Evolutionary conservation across 2,113 vertebrate species (phyloP), one percentile per base, ranked within the genome.

Genomic region (Rhea americana): DNA sequence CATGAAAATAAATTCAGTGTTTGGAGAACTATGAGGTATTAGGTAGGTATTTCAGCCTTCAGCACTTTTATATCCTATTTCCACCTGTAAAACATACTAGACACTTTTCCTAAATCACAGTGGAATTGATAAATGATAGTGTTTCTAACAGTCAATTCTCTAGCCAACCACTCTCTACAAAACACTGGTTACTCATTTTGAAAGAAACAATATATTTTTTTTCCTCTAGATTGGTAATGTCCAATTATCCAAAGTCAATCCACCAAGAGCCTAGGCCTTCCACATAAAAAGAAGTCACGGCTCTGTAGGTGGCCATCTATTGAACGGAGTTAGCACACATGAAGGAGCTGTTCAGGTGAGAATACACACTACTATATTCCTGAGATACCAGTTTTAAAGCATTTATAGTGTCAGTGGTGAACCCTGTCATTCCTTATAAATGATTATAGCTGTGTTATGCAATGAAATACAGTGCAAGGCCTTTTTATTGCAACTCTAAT

Each of bases 401-500:
- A 86, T 83, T 83, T 83, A 80, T 13, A 76, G 71, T 8, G 7
- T 50, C 88, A 94, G 0, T 35, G 39, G 77, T 85, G 82, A 96
- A 79, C 16, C 3, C 28, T 55, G 45, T 65, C 85, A 65, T 35
- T 82, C 66, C 74, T 48, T 59, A 85, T 55, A 82, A 94, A 87
- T 58, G 84, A 78, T 76, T 89, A 62, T 15, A 14, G 1, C 24
- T 1, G 1, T 43, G 18, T 50, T 79, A 86, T 9, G 41, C 85
- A 85, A 73, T 78, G 72, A 86, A 93, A 83, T 85, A 87, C 63
- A 86, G 43, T 26, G 35, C 48, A 92, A 92, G 51, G 13, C 37
- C 79, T 86, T 85, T 92, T 89, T 91, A 94, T 55, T 84, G 83
- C 75, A 91, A 85, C 67, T 95, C 94, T 85, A 88, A 95, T 85